A percentile compares a stretch with the other conserved stretches of the same genome.
These are phyloP conservation scores for Anastatus disparis DNA, from an alignment of 1,140 invertebrate genomes.

Conservation along the genomic window DNA sequence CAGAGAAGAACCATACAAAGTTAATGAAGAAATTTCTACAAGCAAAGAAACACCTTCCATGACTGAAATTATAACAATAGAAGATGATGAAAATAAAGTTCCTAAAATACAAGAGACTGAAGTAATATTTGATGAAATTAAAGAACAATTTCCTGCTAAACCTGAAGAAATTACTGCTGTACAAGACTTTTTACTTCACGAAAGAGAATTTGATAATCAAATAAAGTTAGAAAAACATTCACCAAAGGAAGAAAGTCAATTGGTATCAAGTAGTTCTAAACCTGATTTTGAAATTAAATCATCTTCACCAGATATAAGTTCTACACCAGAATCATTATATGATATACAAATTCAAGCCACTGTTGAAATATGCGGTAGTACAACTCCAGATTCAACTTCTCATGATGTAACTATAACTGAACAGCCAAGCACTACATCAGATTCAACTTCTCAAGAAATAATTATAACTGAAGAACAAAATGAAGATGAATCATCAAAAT, in stretches of 20 bases:
- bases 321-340: constrained; percentile 51
- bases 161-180: constrained; percentile 6
- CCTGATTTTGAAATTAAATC: neutral
- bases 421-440: constrained; percentile 46
- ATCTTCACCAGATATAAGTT: constrained; percentile 47
- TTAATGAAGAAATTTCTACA: no score
- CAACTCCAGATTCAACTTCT: constrained; percentile 50
- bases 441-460: constrained; percentile 49
- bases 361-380: constrained; percentile 55
- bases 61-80: no score
- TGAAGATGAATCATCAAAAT: constrained; percentile 41
- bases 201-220: neutral
- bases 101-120: no score
- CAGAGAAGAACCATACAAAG: no score
- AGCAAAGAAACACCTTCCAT: no score
- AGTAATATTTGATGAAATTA: no score
- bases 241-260: neutral
- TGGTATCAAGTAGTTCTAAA: neutral
- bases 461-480: constrained; percentile 43
- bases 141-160: no score
- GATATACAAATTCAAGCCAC: constrained; percentile 62
- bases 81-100: no score
- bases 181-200: neutral
- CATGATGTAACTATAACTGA: constrained; percentile 50
- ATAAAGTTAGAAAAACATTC: neutral